Conservation (phyloP, 2,113 vertebrate species). For the Choloepus hoffmanni region DNA sequence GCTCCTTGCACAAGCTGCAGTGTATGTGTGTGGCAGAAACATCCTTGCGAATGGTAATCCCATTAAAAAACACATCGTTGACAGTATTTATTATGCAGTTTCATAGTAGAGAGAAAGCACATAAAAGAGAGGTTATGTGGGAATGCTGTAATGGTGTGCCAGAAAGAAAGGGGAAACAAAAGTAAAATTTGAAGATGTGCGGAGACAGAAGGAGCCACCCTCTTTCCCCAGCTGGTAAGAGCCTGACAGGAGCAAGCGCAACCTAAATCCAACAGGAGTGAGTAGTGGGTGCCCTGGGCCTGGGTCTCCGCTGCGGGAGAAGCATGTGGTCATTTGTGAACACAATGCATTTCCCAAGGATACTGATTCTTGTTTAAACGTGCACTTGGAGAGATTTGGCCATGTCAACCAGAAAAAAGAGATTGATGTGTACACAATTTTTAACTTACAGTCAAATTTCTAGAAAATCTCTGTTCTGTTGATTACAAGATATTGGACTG, state of each 20-base stretch:
- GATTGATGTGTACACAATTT: not conserved
- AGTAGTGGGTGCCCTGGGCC: accelerated
- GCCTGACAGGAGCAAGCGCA: not conserved
- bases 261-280: not conserved
- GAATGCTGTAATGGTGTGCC: not conserved
- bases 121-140: not conserved
- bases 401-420: not conserved
- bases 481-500: not conserved
- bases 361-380: not conserved
- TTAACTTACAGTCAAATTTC: conserved; percentile 21
- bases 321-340: not conserved
- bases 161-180: conserved; percentile 16
- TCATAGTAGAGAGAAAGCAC: not conserved
- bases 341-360: not conserved
- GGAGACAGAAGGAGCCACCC: not conserved
- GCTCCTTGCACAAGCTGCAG: too few relatives aligned
- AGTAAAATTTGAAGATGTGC: conserved; percentile 4
- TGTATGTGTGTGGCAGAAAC: not conserved
- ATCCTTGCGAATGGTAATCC: not conserved
- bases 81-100: not conserved
- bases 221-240: not conserved
- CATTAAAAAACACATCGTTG: conserved; percentile 20
- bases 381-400: not conserved
- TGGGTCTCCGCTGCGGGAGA: too few relatives aligned
- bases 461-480: conserved; percentile 35